Evolutionary conservation across 2,888 invertebrate genomes (phyloP).

Genomic region (Acrocyrtus sp.): DNA sequence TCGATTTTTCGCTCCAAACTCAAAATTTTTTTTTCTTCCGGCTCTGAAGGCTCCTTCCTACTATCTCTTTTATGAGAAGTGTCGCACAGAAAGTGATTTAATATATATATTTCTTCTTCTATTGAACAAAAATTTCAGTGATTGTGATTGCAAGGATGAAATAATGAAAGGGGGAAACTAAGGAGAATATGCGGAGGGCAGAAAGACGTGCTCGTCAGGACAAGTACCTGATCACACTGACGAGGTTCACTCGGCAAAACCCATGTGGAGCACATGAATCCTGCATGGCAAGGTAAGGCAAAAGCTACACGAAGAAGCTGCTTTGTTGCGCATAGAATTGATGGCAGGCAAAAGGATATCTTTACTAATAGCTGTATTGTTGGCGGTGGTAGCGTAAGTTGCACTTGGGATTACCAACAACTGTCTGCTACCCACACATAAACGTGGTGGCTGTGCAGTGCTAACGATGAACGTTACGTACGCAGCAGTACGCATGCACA

Average conservation of each 20-base stretch:
- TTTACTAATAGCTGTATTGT: neutral
- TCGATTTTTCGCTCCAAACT: no score
- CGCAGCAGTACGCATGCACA: neutral
- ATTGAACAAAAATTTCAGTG: no score
- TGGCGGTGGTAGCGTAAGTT: neutral
- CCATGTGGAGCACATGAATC: constrained; percentile 39
- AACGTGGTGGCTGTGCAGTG: no score
- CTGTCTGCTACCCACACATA: neutral
- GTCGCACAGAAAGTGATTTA: no score
- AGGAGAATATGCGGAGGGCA: constrained; percentile 36
- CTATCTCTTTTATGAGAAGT: no score
- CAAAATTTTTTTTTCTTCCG: no score
- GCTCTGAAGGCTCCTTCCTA: no score
- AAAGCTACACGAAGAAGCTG: constrained; percentile 2
- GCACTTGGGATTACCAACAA: neutral
- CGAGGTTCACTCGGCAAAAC: constrained; percentile 30
- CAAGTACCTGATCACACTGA: constrained; percentile 61
- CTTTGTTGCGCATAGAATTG: neutral
- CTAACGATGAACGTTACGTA: neutral
- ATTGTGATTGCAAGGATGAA: no score
- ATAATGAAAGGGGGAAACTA: constrained; percentile 17
- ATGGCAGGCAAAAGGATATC: neutral
- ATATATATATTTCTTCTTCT: no score
- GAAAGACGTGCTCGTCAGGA: constrained; percentile 57
- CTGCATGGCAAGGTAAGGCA: constrained; percentile 9